Percentiles rank a stretch among this genome's conserved stretches.
Conservation (phyloP, 2,888 invertebrate species). For the Cerceris ruficornis region DNA sequence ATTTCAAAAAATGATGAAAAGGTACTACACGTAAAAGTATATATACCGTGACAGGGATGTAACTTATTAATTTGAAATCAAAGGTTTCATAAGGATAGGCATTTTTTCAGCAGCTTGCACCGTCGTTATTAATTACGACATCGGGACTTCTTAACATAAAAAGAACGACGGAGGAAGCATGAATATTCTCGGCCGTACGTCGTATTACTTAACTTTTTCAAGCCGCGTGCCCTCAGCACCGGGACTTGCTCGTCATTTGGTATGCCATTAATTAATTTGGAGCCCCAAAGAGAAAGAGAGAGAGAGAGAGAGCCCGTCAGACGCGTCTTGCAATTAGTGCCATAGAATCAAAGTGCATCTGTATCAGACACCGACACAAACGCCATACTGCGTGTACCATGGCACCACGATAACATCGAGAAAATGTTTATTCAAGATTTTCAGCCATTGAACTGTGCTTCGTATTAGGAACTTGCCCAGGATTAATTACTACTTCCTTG, state of each 20-base stretch:
- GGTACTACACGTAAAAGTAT: too few relatives aligned
- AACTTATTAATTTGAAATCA: too few relatives aligned
- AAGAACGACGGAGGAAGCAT: slow-evolving; percentile 28
- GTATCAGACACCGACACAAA: slow-evolving; percentile 17
- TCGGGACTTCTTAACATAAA: slow-evolving; percentile 12
- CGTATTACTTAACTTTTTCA: slow-evolving; percentile 33
- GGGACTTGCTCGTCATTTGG: slow-evolving; percentile 48
- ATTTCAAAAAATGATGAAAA: too few relatives aligned
- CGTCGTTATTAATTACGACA: slow-evolving; percentile 26
- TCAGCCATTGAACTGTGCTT: too few relatives aligned
- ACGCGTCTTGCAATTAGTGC: slow-evolving; percentile 51
- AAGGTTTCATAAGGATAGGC: neutral
- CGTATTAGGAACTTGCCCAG: too few relatives aligned
- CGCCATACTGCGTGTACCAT: slow-evolving; percentile 8
- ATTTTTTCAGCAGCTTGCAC: neutral
- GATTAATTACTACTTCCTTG: too few relatives aligned
- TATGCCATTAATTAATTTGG: slow-evolving; percentile 60
- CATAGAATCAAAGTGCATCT: slow-evolving; percentile 35
- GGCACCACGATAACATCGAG: neutral
- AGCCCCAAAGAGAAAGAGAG: neutral
- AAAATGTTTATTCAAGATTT: neutral
- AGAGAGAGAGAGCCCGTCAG: slow-evolving; percentile 34
- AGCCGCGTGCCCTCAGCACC: slow-evolving; percentile 13
- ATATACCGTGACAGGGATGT: too few relatives aligned
- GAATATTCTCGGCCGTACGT: slow-evolving; percentile 45